A percentile compares a stretch with the other conserved stretches of the same genome.
These are phyloP conservation scores for Parapristionchus giblindavisi DNA, from an alignment of 2,888 invertebrate species.

Conservation along the genomic window DNA sequence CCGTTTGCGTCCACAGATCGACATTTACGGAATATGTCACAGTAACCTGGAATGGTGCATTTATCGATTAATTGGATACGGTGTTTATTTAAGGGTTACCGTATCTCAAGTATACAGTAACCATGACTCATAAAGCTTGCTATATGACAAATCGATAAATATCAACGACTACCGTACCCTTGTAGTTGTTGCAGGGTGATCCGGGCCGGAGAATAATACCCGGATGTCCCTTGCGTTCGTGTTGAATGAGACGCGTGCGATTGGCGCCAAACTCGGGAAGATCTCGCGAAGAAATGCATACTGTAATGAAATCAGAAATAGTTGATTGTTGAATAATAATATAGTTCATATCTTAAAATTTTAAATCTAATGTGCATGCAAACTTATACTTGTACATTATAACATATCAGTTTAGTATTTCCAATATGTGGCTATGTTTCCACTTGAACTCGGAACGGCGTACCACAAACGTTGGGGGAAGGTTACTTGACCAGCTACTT, in stretches of 20 bases:
- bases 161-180: constrained; percentile 52
- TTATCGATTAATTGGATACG: no score
- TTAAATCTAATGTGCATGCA: background rate
- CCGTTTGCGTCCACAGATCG: constrained; percentile 98
- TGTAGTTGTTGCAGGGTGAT: constrained; percentile 96
- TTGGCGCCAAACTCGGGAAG: constrained; percentile 63
- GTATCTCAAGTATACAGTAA: no score
- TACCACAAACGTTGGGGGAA: no score
- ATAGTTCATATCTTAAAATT: no score
- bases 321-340: background rate
- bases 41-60: constrained; percentile 85
- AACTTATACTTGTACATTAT: no score
- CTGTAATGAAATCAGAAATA: constrained; percentile 50
- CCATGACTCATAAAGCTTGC: background rate
- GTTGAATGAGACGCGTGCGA: constrained; percentile 56
- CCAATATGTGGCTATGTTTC: no score
- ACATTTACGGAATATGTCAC: constrained; percentile 98
- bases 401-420: no score
- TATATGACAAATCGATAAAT: background rate
- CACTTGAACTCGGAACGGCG: no score
- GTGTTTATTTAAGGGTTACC: no score
- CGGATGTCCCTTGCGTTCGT: constrained; percentile 57
- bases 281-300: constrained; percentile 64
- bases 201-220: constrained; percentile 81
- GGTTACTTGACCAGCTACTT: no score